Conservation (phyloP, 2,113 vertebrate genomes). For the Antigone vipio region DNA sequence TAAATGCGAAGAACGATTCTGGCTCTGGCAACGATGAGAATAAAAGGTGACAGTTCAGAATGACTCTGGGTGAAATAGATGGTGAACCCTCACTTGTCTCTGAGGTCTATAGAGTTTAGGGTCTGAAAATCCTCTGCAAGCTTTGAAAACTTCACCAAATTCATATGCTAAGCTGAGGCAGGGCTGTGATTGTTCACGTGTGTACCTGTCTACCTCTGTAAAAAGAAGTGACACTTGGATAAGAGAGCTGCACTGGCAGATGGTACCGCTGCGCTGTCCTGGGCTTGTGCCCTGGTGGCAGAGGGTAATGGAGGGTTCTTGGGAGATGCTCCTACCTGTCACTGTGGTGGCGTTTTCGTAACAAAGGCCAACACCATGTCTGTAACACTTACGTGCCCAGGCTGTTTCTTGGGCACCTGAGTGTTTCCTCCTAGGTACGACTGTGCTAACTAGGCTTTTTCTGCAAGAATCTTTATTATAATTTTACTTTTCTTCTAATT, state of each 20-base stretch:
- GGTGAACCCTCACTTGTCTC: not conserved
- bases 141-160: not conserved
- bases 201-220: not conserved
- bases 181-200: fast-evolving
- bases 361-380: not conserved
- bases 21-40: not conserved
- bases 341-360: not conserved
- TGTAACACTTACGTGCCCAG: not conserved
- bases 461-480: not conserved
- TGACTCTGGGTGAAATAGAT: not conserved
- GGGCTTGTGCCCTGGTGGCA: not conserved
- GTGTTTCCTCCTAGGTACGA: fast-evolving
- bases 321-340: not conserved
- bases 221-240: not conserved
- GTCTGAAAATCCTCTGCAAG: not conserved
- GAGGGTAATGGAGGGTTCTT: not conserved
- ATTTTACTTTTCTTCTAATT: not conserved
- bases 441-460: not conserved
- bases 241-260: not conserved
- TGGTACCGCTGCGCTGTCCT: not conserved
- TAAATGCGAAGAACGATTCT: not conserved
- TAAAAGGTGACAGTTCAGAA: not conserved
- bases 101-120: not conserved
- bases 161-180: fast-evolving
- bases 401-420: not conserved